Base-by-base conservation (phyloP, 2,113 vertebrate genomes). In the Promerops cafer region DNA sequence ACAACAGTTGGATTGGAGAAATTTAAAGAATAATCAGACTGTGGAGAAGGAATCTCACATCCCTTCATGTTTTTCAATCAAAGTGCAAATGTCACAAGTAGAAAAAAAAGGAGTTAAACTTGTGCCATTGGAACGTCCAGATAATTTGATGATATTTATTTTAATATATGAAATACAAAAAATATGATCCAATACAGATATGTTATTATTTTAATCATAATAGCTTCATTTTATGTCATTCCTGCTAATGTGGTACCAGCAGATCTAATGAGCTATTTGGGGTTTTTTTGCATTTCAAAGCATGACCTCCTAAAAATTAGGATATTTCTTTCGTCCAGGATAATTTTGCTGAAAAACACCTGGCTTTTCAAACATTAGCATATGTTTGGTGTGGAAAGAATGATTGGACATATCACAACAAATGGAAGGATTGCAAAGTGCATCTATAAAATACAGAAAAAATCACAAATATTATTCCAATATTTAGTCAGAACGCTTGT, bases 211-310 rank as follows among this genome's bases (percentile, higher is more conserved):
- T 93, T 80, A 95, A 74, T 90, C 21, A 54, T 75, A 72, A n/a
- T 61, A 76, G 76, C 65, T 93, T 61, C 24, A 87, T 96, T 94
- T 96, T 89, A 49, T 82, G 21, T 71, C 10, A 0, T 75, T 88
- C 26, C 31, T 74, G 77, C 71, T 87, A 95, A 93, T 78, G 72
- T 44, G 35, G n/a, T 90, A 88, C 54, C 24, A 90, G 68, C 42
- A 86, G 52, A 83, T 83, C 82, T 95, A 90, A 96, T 92, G 80
- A 94, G 79, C 64, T 89, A 44, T 90, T 96, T 82, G 75, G 45
- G 12, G 23, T 1, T 23, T 93, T 94, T 97, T 96, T 90, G 80
- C 83, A 94, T 93, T 95, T 97, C 94, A 97, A 97, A 95, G 53
- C 56, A 47, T 31, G 45, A 78, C 49, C 40, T 93, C 69, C 83